These are phyloP conservation scores for Halichondria panicea DNA, from an alignment of 37 sponge, comb jelly and placozoan species.

Conservation along the genomic window DNA sequence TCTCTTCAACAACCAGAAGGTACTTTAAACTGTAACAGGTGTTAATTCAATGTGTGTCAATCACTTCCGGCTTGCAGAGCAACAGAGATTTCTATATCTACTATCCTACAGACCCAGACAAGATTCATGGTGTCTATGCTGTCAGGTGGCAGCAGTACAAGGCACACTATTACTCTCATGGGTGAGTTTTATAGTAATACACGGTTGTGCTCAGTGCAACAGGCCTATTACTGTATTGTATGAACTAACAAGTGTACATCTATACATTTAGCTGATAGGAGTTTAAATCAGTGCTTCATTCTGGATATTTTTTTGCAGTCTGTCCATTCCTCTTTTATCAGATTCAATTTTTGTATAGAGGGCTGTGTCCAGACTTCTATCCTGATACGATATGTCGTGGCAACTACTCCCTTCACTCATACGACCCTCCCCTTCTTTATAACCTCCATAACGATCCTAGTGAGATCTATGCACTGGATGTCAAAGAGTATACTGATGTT, in stretches of 20 bases:
- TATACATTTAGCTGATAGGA: too few relatives aligned
- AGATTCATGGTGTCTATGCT: constrained; percentile 58
- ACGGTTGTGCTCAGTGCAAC: too few relatives aligned
- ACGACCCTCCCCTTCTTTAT: constrained; percentile 68
- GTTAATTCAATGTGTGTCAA: too few relatives aligned
- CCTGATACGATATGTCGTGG: constrained; percentile 72
- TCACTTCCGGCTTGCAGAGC: constrained; percentile 18
- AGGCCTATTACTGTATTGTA: too few relatives aligned
- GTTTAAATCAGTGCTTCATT: too few relatives aligned
- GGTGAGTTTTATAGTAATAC: constrained; percentile 29
- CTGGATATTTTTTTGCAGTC: too few relatives aligned
- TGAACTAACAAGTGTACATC: too few relatives aligned
- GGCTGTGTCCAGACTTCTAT: constrained; percentile 50
- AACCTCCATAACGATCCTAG: constrained; percentile 63
- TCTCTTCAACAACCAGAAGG: constrained; percentile 53
- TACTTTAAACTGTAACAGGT: too few relatives aligned
- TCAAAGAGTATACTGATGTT: constrained; percentile 32
- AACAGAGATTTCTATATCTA: constrained; percentile 67
- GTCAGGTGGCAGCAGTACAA: constrained; percentile 79
- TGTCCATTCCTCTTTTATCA: too few relatives aligned
- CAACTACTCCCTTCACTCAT: constrained; percentile 12
- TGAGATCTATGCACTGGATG: constrained; percentile 56
- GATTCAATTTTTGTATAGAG: constrained; percentile 3
- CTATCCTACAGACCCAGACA: constrained; percentile 37
- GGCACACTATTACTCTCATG: constrained; percentile 71